Percentiles rank a stretch among this genome's conserved stretches.
Evolutionary conservation across 2,888 invertebrate species (phyloP).

Genomic region (Conus canariensis): DNA sequence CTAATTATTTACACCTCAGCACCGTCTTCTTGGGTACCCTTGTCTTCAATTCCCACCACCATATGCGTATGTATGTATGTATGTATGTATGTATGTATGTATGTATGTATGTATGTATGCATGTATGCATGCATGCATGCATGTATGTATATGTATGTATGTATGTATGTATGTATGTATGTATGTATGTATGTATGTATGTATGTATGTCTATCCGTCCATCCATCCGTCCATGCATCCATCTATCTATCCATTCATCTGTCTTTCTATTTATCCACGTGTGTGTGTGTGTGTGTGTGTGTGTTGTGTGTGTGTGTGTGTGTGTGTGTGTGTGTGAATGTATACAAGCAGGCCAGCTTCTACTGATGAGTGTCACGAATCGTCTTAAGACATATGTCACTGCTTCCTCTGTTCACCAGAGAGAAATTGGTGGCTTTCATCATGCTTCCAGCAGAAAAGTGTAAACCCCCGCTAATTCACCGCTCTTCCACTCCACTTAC

Average conservation of each 20-base stretch:
- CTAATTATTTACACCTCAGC: too few relatives aligned
- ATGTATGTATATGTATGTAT: background rate
- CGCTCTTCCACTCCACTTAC: too few relatives aligned
- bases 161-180: background rate
- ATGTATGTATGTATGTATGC: background rate
- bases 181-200: background rate
- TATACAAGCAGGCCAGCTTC: background rate
- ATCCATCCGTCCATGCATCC: background rate
- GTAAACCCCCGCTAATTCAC: too few relatives aligned
- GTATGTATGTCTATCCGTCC: too few relatives aligned
- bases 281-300: background rate
- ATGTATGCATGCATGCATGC: background rate
- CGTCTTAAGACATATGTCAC: too few relatives aligned
- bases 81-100: background rate
- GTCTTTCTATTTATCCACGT: background rate
- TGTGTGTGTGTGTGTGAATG: background rate
- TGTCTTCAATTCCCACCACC: too few relatives aligned
- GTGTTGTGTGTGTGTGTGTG: background rate
- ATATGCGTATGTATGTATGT: background rate
- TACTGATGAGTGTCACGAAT: too few relatives aligned
- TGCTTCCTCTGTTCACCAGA: too few relatives aligned
- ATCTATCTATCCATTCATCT: background rate
- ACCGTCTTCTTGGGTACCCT: too few relatives aligned
- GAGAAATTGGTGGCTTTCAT: too few relatives aligned
- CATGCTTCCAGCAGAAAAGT: too few relatives aligned